Percentiles rank a stretch among this genome's conserved stretches.
These are phyloP conservation scores for Chrysopa pallens DNA, from an alignment of 1,140 invertebrate species.

Conservation along the genomic window DNA sequence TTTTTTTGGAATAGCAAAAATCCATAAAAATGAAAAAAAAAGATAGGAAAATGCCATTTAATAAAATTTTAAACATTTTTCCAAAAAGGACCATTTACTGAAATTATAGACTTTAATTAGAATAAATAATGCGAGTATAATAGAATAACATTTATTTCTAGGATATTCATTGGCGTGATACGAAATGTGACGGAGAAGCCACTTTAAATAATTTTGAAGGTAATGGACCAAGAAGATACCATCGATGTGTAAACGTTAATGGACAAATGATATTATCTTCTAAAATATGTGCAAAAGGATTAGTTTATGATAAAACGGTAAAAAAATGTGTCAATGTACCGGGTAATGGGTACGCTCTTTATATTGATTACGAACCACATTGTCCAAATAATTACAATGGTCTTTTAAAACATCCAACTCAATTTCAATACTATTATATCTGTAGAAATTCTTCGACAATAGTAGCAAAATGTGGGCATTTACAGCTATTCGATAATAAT, in stretches of 20 bases:
- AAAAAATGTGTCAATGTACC: conserved; percentile 13
- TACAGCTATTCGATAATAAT: conserved; percentile 10
- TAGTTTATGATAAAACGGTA: conserved; percentile 10
- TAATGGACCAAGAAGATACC: conserved; percentile 4
- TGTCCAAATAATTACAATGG: conserved; percentile 17
- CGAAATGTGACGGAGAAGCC: conserved; percentile 12
- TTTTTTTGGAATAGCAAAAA: background rate
- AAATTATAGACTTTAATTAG: background rate
- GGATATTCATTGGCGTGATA: conserved; percentile 9
- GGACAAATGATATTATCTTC: conserved; percentile 7
- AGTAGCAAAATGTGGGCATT: conserved; percentile 19
- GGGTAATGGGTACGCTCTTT: conserved; percentile 19
- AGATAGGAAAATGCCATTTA: background rate
- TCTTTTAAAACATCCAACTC: conserved; percentile 20
- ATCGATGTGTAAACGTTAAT: conserved; percentile 13
- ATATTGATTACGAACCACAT: conserved; percentile 16
- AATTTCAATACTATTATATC: conserved; percentile 21
- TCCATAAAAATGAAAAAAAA: background rate
- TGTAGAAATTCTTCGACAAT: conserved; percentile 19
- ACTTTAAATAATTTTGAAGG: conserved; percentile 13
- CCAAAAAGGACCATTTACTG: background rate
- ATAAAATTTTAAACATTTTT: background rate
- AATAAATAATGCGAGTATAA: background rate
- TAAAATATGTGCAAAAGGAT: conserved; percentile 6
- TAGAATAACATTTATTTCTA: conserved; percentile 1